These are phyloP conservation scores for Holotrichia oblita DNA, from an alignment of 1,140 invertebrate species.

Conservation along the genomic window DNA sequence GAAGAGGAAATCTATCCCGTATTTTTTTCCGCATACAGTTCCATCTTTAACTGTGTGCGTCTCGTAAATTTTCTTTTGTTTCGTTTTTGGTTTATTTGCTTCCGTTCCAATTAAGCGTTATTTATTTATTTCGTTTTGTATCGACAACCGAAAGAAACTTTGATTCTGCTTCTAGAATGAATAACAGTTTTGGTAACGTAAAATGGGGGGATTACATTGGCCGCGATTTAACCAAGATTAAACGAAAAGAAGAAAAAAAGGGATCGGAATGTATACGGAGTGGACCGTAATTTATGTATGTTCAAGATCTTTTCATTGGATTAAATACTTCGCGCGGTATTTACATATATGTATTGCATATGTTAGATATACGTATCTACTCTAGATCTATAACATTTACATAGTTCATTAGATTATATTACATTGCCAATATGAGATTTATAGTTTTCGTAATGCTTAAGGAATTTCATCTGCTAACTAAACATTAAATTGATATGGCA, in stretches of 20 bases:
- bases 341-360: no score
- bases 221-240: background rate
- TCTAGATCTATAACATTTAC: no score
- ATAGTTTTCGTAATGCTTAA: no score
- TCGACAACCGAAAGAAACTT: background rate
- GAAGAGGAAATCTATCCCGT: no score
- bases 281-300: no score
- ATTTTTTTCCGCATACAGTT: background rate
- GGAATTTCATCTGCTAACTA: no score
- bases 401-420: no score
- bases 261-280: background rate
- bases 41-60: background rate
- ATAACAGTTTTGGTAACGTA: background rate
- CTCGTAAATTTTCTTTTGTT: background rate
- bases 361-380: no score
- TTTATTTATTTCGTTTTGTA: background rate
- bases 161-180: background rate
- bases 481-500: no score
- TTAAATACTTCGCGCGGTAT: no score
- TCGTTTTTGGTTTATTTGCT: background rate
- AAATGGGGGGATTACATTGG: background rate
- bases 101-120: background rate
- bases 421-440: no score
- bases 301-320: no score
- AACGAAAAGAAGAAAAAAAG: background rate